Evolutionary conservation across 2,888 invertebrate genomes (phyloP), one percentile per base, ranked within the genome.

Genomic region (Hoplodrina blanda): DNA sequence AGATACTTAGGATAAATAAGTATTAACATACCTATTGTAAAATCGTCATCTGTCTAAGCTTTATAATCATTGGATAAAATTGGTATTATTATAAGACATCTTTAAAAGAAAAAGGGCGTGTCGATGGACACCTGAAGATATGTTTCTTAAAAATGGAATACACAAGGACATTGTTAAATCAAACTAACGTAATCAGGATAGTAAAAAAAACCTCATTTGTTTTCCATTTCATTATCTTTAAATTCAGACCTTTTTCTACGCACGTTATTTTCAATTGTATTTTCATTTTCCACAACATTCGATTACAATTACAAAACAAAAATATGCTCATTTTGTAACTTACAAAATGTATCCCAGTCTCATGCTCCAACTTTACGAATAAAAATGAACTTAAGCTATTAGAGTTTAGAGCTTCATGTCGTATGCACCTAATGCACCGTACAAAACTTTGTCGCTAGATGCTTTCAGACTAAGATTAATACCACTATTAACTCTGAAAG

Each of bases 401-500:
- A 64, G 25, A 25, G 30, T 17, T n/a, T 19, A 56, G 11, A 41
- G 52, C 3, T 49, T 53, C 49, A n/a, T 30, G 19, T 44, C 13
- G 5, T 52, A 56, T 11, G 25, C 37, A 61, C 5, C 13, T 4
- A 49, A 56, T 11, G 25, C 37, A 61, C 5, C 6, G 17, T 13
- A 57, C 11, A 55, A 50, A 37, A 56, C 33, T 56, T 13, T 56
- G 10, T 4, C 37, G 30, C 33, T 25, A 46, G 49, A 68, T 52
- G 20, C 41, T 62, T 61, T 69, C 68, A 62, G 46, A 19, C 30
- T 46, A 37, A 49, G 15, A 62, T 19, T 59, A 25, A 57, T 59
- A 20, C 33, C 19, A 46, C 25, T 41, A 65, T 62, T 33, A 55
- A 33, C 54, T 73, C 7, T 52, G 4, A 25, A 46, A 73, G 19